Conservation (phyloP, 1,140 invertebrate genomes). For the Oreohelix idahoensis region DNA sequence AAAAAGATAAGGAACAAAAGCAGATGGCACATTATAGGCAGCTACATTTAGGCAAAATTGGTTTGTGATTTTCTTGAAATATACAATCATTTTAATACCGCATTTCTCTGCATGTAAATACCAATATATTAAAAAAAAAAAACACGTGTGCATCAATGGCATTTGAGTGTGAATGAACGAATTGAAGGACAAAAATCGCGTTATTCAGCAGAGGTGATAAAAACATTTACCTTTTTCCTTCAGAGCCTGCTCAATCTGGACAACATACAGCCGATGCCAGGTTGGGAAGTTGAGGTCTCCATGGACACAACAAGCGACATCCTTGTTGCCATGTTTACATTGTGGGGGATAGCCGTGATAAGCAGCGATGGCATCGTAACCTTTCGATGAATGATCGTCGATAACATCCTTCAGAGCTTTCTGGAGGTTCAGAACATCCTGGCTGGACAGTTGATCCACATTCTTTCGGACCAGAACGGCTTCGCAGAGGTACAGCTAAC, state of each 20-base stretch:
- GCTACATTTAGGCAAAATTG: no score
- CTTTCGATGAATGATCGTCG: conserved; percentile 17
- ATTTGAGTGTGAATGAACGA: no score
- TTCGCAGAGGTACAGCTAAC: background rate
- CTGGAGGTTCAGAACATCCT: conserved; percentile 35
- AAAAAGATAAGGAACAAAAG: no score
- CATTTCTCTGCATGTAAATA: no score
- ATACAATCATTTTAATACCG: no score
- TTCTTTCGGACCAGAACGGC: conserved; percentile 33
- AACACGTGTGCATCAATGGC: no score
- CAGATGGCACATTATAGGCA: no score
- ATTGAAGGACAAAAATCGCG: no score
- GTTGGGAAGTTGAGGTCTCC: conserved; percentile 51
- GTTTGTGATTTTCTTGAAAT: no score
- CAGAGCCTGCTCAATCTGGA: conserved; percentile 51
- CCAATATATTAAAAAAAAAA: no score
- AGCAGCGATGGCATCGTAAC: conserved; percentile 42
- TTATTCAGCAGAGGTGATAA: no score
- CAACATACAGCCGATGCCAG: conserved; percentile 51
- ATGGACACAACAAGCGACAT: conserved; percentile 49
- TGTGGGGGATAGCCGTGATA: conserved; percentile 49
- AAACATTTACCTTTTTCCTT: conserved; percentile 25
- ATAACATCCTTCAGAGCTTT: conserved; percentile 13
- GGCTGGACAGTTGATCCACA: conserved; percentile 20
- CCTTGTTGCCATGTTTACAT: conserved; percentile 28